Base-by-base conservation (phyloP, 2,113 vertebrate genomes). In the Anolis carolinensis region DNA sequence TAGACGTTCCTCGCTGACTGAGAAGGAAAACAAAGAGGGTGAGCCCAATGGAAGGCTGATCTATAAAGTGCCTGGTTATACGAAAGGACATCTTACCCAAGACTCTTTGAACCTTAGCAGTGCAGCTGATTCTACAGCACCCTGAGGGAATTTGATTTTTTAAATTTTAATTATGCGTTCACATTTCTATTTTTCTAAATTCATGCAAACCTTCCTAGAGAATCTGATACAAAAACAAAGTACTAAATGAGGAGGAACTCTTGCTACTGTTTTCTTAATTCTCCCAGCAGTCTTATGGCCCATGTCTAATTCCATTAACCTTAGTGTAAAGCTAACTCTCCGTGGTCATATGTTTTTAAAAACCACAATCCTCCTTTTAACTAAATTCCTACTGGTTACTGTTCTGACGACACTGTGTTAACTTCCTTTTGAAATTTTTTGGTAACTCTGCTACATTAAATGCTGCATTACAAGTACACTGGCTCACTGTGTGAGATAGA, bases 301-400 rank as follows among this genome's bases (percentile, higher is more conserved):
- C 63, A 39, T 79, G 67, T 87, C 59, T 85, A 86, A 87, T 87
- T 93, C 87, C 87, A 92, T 86, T 82, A 89, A 83, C 25, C 55
- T 44, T 34, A 20, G 34, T 65, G 7, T 23, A 50, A 50, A 86
- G 80, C n/a, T 89, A 72, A 88, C 82, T 63, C 67, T 71, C 79
- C 52, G 55, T 48, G 70, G 30, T 70, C 67, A 84, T 92, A 83
- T 62, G 11, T 74, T 25, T 79, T 34, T 81, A 77, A 73, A 78
- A 84, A 83, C 34, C 11, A n/a, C n/a, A 32, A 14, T 75, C 27
- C 32, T 68, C 11, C 59, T 80, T 84, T 75, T 25, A 88, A 65
- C 80, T 30, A 44, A 89, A 32, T 84, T 27, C 39, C 21, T 71
- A 44, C 39, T 11, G 32, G 75, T 48, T 80, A 34, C 67, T 79